Conservation (phyloP, 2,797 vertebrate species). For the Myripristis murdjan region DNA sequence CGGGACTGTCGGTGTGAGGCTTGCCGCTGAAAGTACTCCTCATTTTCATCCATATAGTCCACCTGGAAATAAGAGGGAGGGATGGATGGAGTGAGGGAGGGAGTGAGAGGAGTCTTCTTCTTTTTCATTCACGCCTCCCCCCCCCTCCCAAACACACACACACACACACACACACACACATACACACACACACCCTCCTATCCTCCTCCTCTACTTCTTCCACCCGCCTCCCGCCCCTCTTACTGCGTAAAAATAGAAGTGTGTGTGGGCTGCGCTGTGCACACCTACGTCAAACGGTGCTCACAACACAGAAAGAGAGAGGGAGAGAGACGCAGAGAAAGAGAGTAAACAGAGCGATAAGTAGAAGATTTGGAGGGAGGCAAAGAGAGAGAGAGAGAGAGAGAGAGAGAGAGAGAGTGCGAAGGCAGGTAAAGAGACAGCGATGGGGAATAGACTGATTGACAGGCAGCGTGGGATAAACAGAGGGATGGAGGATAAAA, state of each 20-base stretch:
- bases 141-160: conserved; percentile 11
- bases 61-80: conserved; percentile 84
- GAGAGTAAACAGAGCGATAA: conserved; percentile 2
- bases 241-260: conserved; percentile 82
- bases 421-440: background rate
- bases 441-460: conserved; percentile 18
- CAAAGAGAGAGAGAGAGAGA: too few species aligned
- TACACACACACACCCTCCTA: conserved; percentile 47
- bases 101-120: conserved; percentile 31
- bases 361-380: background rate
- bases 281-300: conserved; percentile 78
- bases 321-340: background rate
- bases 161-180: conserved; percentile 10
- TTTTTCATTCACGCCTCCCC: conserved; percentile 58
- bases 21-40: conserved; percentile 98
- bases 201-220: conserved; percentile 43
- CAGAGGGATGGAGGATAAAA: conserved; percentile 15
- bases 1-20: conserved; percentile 97
- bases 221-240: conserved; percentile 46
- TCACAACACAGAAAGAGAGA: conserved; percentile 56
- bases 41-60: conserved; percentile 99
- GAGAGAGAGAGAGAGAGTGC: background rate
- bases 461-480: conserved; percentile 27
- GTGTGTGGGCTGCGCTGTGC: conserved; percentile 65
- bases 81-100: conserved; percentile 17